Conservation (phyloP, 2,797 vertebrate species). For the Lepilemur ruficaudatus region DNA sequence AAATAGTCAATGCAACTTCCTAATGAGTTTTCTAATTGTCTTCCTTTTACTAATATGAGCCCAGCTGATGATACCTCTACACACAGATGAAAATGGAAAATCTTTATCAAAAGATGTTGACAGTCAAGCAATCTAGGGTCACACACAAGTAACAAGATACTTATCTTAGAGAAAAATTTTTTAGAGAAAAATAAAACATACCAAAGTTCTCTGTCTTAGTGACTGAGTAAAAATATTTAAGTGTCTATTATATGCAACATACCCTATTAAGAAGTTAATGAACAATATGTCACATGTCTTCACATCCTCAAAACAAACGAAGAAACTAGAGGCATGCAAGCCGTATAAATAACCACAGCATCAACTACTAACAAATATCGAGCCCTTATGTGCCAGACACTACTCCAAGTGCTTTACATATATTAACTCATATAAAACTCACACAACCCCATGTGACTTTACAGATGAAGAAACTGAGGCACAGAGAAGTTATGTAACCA, state of each 20-base stretch:
- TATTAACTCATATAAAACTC: neutral
- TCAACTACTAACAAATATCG: neutral
- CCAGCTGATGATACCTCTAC: neutral
- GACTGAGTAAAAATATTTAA: neutral
- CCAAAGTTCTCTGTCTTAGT: neutral
- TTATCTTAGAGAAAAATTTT: neutral
- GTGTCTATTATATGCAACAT: neutral
- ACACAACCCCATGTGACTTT: neutral
- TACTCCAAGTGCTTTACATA: neutral
- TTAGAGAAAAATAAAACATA: conserved; percentile 36
- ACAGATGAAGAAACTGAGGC: neutral
- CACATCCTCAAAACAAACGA: neutral
- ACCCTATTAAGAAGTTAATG: neutral
- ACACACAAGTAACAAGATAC: neutral
- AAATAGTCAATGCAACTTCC: neutral
- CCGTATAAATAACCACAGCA: neutral
- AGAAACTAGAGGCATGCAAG: neutral
- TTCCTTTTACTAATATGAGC: neutral
- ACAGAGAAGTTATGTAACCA: neutral
- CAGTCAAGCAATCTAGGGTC: neutral
- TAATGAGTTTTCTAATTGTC: conserved; percentile 42
- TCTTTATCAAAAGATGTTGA: neutral
- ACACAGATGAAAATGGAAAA: neutral
- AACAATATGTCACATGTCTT: neutral
- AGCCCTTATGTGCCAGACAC: neutral